phyloP scores from a whole-genome alignment of 2,888 invertebrate species.

The Cremastinae sp. region DNA sequence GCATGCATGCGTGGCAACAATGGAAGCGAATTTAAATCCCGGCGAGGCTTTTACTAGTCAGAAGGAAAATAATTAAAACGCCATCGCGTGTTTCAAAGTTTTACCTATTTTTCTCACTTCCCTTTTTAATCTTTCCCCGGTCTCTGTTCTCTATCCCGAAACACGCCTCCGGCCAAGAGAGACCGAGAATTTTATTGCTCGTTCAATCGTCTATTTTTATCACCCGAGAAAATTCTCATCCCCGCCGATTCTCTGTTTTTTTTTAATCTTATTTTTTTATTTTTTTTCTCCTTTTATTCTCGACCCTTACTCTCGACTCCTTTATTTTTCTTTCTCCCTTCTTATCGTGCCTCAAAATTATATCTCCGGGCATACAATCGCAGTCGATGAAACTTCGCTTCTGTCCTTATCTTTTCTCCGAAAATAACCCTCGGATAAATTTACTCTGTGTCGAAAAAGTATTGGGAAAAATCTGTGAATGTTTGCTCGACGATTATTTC shows the following conservation, averaged over 20 bases:
- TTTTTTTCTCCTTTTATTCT: slow-evolving; percentile 36
- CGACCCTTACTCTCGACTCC: slow-evolving; percentile 27
- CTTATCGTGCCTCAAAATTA: not conserved
- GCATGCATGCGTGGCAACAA: slow-evolving; percentile 58
- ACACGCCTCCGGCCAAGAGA: slow-evolving; percentile 39
- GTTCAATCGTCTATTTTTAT: slow-evolving; percentile 65
- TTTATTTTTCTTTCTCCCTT: slow-evolving; percentile 36
- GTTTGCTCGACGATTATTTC: too few relatives aligned
- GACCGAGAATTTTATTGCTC: slow-evolving; percentile 68
- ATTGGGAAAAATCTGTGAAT: too few relatives aligned
- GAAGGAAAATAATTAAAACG: slow-evolving; percentile 68
- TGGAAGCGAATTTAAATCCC: slow-evolving; percentile 55
- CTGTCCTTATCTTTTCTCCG: slow-evolving; percentile 11
- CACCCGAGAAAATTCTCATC: slow-evolving; percentile 59
- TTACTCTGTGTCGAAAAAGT: too few relatives aligned
- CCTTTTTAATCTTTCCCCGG: slow-evolving; percentile 31
- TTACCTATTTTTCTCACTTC: slow-evolving; percentile 9
- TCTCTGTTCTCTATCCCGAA: slow-evolving; percentile 12
- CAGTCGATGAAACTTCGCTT: too few relatives aligned
- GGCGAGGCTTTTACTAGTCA: slow-evolving; percentile 62
- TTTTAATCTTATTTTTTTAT: slow-evolving; percentile 52
- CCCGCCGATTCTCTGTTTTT: slow-evolving; percentile 61
- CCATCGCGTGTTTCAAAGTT: slow-evolving; percentile 44
- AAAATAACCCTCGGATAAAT: too few relatives aligned
- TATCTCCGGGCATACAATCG: not conserved